These are phyloP conservation scores for Stegodyphus mimosarum DNA, from an alignment of 1,140 invertebrate genomes.

Conservation along the genomic window DNA sequence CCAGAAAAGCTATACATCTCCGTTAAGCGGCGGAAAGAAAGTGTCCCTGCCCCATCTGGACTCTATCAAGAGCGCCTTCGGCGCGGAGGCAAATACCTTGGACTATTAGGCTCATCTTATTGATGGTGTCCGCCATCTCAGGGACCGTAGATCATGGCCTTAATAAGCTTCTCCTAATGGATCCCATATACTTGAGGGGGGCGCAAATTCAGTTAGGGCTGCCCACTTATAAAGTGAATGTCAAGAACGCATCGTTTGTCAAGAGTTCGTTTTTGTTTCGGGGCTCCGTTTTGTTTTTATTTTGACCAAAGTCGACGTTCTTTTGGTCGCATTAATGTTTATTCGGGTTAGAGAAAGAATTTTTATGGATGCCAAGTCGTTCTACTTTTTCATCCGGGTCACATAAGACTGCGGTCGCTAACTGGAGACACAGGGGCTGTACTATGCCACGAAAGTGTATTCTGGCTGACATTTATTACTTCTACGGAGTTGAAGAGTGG, in stretches of 20 bases:
- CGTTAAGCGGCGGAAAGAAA: neutral
- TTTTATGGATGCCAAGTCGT: neutral
- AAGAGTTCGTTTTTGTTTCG: neutral
- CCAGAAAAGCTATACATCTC: neutral
- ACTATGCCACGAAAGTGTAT: too few relatives aligned
- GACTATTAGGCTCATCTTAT: neutral
- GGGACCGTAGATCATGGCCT: neutral
- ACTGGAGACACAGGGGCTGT: too few relatives aligned
- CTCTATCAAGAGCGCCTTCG: neutral
- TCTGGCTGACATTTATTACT: too few relatives aligned
- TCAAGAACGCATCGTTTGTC: neutral
- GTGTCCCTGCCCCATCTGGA: neutral
- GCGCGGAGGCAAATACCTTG: neutral
- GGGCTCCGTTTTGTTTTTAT: neutral
- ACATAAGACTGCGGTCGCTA: too few relatives aligned
- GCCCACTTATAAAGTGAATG: neutral
- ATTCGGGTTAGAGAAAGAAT: neutral
- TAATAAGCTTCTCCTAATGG: neutral
- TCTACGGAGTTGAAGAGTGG: too few relatives aligned
- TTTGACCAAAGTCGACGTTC: neutral
- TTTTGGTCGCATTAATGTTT: neutral
- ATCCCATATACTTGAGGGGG: neutral
- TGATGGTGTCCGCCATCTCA: neutral
- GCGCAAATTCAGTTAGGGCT: neutral
- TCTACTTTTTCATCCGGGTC: too few relatives aligned